Percentiles rank a stretch among this genome's conserved stretches.
Evolutionary conservation across 1,140 invertebrate genomes (phyloP).

Genomic region (Drosophila oshimai): DNA sequence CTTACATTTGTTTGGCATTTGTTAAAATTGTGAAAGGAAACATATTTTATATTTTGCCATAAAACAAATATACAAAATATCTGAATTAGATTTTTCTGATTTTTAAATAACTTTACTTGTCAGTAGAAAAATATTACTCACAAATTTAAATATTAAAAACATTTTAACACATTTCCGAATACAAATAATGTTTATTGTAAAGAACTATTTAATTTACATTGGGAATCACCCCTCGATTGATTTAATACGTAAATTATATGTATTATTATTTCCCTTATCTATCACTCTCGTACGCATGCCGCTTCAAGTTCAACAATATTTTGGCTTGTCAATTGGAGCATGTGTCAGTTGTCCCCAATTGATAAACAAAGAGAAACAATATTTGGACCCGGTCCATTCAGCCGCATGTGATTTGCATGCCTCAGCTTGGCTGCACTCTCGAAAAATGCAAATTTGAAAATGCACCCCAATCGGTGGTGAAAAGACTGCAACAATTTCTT

Average conservation of each 20-base stretch:
- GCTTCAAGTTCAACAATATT: slow-evolving; percentile 30
- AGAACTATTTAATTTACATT: neutral
- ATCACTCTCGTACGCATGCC: neutral
- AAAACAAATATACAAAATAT: too few species aligned
- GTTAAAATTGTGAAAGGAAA: too few species aligned
- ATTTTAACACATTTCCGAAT: too few species aligned
- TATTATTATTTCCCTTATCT: neutral
- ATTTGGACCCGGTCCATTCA: slow-evolving; percentile 39
- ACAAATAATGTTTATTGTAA: too few species aligned
- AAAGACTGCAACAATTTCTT: neutral
- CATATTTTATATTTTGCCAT: too few species aligned
- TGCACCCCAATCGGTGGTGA: neutral
- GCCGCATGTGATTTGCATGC: slow-evolving; percentile 39
- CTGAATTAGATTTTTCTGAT: too few species aligned
- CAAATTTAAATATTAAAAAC: too few species aligned
- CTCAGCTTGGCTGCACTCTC: slow-evolving; percentile 12
- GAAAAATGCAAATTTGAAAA: slow-evolving; percentile 54
- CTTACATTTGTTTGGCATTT: too few species aligned
- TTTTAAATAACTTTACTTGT: too few species aligned
- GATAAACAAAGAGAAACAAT: slow-evolving; percentile 28
- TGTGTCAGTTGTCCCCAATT: slow-evolving; percentile 15
- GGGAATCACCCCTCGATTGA: neutral
- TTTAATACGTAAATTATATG: neutral
- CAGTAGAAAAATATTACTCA: too few species aligned
- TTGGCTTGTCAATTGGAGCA: slow-evolving; percentile 7